A percentile compares a stretch with the other conserved stretches of the same genome.
phyloP scores from a whole-genome alignment of 53 echinoderm and acorn worm species.

The Paelopatides confundens region DNA sequence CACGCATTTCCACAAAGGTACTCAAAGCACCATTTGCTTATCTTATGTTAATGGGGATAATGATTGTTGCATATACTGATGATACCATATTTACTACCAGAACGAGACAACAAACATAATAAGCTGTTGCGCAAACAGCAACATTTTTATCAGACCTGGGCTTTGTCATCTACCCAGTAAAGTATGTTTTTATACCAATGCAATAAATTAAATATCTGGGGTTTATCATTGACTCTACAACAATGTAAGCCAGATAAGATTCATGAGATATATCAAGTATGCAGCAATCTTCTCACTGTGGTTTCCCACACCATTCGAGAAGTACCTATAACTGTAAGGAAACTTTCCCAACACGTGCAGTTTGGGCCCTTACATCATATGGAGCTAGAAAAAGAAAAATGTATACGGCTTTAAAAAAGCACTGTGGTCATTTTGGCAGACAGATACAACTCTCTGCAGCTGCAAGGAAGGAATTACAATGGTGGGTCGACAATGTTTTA shows the following conservation, averaged over 20 bases:
- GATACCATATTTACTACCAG: slow-evolving; percentile 51
- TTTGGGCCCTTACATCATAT: too few relatives aligned
- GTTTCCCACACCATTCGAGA: too few relatives aligned
- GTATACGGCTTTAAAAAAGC: slow-evolving; percentile 17
- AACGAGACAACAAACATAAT: not conserved
- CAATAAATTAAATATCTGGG: slow-evolving; percentile 33
- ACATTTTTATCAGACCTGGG: slow-evolving; percentile 43
- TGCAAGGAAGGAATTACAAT: slow-evolving; percentile 21
- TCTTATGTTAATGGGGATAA: slow-evolving; percentile 52
- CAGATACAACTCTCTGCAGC: too few relatives aligned
- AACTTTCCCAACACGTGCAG: slow-evolving; percentile 61
- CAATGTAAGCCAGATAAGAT: slow-evolving; percentile 40
- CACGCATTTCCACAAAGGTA: too few relatives aligned
- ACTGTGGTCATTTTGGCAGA: slow-evolving; percentile 63
- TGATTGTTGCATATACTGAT: too few relatives aligned
- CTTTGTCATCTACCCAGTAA: slow-evolving; percentile 59
- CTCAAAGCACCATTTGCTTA: too few relatives aligned
- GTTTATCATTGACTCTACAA: too few relatives aligned
- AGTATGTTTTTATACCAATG: slow-evolving; percentile 31
- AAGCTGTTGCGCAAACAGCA: slow-evolving; percentile 29
- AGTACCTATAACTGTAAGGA: slow-evolving; percentile 24
- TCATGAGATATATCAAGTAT: slow-evolving; percentile 26
- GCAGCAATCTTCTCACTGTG: too few relatives aligned
- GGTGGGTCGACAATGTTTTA: too few relatives aligned
- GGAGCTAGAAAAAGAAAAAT: too few relatives aligned